phyloP scores from a whole-genome alignment of 1,140 invertebrate species.

The Ruditapes philippinarum region DNA sequence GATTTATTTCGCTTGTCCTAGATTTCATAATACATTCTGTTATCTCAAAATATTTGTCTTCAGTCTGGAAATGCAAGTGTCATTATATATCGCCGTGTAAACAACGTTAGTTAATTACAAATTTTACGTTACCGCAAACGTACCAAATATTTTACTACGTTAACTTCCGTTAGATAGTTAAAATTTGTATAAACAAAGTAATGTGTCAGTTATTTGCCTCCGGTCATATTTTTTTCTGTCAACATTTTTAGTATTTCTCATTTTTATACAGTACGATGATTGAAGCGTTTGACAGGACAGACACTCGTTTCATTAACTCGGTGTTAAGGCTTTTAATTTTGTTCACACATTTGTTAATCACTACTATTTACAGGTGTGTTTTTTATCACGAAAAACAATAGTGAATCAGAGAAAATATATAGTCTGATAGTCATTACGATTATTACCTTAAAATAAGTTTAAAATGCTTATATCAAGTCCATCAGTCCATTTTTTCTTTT shows the following conservation, averaged over 20 bases:
- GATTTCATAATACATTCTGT: too few species aligned
- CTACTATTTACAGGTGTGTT: background rate
- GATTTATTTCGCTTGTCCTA: too few species aligned
- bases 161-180: background rate
- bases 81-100: too few species aligned
- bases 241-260: background rate
- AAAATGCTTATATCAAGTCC: too few species aligned
- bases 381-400: background rate
- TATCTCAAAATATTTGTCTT: too few species aligned
- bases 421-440: too few species aligned
- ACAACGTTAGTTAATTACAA: background rate
- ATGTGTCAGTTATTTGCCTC: background rate
- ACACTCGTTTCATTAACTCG: background rate
- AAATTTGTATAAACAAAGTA: constrained; percentile 21
- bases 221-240: background rate
- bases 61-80: too few species aligned
- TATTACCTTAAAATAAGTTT: too few species aligned
- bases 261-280: background rate
- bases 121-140: background rate
- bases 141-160: constrained; percentile 1
- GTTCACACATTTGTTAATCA: constrained; percentile 2
- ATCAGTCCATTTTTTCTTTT: too few species aligned
- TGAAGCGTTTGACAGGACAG: background rate
- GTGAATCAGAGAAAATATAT: too few species aligned
- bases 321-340: background rate